phyloP scores from a whole-genome alignment of 2,797 vertebrate genomes.

The Sebastes kiyomatsui region DNA sequence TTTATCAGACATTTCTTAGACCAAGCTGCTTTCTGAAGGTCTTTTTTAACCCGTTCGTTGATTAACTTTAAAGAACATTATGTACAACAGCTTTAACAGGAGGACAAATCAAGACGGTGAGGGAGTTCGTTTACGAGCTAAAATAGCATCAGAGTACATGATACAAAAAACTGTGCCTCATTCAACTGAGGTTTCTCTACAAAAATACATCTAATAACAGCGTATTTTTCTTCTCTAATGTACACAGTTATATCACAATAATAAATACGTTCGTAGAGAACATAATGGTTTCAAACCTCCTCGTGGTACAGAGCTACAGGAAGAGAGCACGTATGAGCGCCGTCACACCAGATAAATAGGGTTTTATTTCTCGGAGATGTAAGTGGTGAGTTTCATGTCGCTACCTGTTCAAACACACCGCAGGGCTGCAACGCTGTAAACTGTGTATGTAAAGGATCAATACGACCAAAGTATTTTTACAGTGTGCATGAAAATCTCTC shows the following conservation, averaged over 20 bases:
- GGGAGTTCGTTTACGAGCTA: constrained; percentile 41
- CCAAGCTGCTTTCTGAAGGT: constrained; percentile 8
- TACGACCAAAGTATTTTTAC: neutral
- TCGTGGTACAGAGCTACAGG: constrained; percentile 14
- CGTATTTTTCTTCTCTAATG: constrained; percentile 48
- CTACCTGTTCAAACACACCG: constrained; percentile 1
- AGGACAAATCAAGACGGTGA: neutral
- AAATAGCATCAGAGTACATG: constrained; percentile 59
- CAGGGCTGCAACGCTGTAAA: neutral
- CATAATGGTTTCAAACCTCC: constrained; percentile 17
- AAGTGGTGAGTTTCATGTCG: neutral
- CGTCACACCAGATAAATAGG: neutral
- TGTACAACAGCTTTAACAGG: constrained; percentile 45
- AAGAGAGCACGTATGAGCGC: neutral
- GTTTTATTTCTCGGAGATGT: neutral
- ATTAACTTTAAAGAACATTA: constrained; percentile 18
- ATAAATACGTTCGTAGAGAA: constrained; percentile 42
- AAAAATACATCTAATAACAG: constrained; percentile 78
- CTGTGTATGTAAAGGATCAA: neutral
- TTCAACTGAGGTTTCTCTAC: constrained; percentile 73
- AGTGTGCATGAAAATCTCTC: neutral
- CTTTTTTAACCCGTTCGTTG: constrained; percentile 1
- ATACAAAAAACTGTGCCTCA: constrained; percentile 69
- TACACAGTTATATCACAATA: constrained; percentile 59
- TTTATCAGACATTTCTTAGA: constrained; percentile 36